phyloP scores from a whole-genome alignment of 2,797 vertebrate species.

The Semotilus atromaculatus region DNA sequence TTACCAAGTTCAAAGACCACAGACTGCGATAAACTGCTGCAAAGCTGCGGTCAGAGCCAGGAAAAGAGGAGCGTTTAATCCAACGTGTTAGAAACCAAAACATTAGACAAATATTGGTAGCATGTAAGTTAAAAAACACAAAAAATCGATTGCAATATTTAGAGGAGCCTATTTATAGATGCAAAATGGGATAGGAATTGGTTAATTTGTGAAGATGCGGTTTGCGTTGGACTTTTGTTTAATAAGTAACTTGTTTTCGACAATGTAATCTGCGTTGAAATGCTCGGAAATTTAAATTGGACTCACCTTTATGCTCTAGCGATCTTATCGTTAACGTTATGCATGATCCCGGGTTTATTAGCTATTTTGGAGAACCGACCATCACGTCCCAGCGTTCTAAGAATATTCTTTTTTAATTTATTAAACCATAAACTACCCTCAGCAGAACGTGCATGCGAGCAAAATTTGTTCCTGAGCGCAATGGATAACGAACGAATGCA shows the following conservation, averaged over 20 bases:
- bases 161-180: too few species aligned
- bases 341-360: neutral
- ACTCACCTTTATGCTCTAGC: neutral
- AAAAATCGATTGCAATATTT: neutral
- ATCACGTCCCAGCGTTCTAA: neutral
- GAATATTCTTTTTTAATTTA: neutral
- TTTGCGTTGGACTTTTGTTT: neutral
- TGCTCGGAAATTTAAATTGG: neutral
- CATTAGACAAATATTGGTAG: too few species aligned
- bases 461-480: neutral
- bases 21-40: conserved; percentile 11
- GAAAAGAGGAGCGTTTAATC: neutral
- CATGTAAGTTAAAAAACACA: neutral
- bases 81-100: neutral
- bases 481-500: neutral
- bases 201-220: neutral
- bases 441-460: too few species aligned
- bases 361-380: neutral
- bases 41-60: neutral
- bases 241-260: neutral
- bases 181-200: neutral
- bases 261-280: neutral
- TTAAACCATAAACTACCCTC: neutral
- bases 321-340: neutral
- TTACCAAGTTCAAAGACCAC: conserved; percentile 1